phyloP scores from a whole-genome alignment of 2,888 invertebrate species.

The Tethea ocularis region DNA sequence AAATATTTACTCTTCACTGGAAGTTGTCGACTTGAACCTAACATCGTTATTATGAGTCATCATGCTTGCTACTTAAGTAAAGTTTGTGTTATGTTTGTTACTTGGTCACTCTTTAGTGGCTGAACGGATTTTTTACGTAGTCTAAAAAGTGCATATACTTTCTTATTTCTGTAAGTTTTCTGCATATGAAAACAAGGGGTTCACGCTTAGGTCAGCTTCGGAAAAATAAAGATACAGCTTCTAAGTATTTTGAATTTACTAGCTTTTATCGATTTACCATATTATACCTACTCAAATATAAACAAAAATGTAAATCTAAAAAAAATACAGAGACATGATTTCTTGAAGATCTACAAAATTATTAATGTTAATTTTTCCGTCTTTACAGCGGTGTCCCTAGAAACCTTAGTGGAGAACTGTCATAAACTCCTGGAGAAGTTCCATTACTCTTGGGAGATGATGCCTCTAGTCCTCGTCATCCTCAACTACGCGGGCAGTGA shows the following conservation, averaged over 20 bases:
- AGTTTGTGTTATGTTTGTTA: too few species aligned
- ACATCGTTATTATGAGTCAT: background rate
- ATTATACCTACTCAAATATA: too few species aligned
- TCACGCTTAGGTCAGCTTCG: background rate
- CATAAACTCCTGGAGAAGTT: slow-evolving; percentile 89
- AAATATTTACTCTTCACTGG: slow-evolving; percentile 1
- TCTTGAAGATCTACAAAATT: too few species aligned
- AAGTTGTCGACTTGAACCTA: background rate
- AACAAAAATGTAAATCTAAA: background rate
- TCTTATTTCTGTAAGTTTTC: too few species aligned
- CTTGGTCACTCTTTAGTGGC: too few species aligned
- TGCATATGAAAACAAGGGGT: too few species aligned
- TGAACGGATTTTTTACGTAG: too few species aligned
- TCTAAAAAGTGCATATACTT: too few species aligned
- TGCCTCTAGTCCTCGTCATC: slow-evolving; percentile 91
- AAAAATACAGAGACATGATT: background rate
- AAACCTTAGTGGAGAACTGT: slow-evolving; percentile 87
- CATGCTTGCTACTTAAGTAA: too few species aligned
- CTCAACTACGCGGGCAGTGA: slow-evolving; percentile 90
- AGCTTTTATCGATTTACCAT: too few species aligned
- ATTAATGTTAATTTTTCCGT: slow-evolving; percentile 24
- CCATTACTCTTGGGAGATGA: slow-evolving; percentile 91
- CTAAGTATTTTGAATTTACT: background rate
- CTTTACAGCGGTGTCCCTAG: slow-evolving; percentile 71
- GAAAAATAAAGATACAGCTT: background rate